Evolutionary conservation across 2,797 vertebrate genomes (phyloP).

Genomic region (Smutsia gigantea): DNA sequence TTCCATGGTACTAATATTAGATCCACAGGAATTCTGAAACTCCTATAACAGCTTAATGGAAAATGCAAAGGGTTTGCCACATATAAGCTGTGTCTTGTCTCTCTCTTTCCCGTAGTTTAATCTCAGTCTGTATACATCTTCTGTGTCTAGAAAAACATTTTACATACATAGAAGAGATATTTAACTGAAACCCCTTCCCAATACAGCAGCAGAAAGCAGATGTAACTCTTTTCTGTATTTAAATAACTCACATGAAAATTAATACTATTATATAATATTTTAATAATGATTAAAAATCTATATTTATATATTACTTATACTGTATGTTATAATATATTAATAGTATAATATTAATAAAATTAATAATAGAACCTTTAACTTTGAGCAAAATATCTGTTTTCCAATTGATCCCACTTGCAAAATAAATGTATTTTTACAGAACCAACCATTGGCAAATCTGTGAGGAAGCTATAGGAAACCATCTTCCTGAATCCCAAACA

Average conservation of each 20-base stretch:
- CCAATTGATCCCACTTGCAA: not conserved
- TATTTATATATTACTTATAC: too few species aligned
- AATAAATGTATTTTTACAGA: not conserved
- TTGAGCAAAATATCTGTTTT: not conserved
- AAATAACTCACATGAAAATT: not conserved
- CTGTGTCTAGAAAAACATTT: not conserved
- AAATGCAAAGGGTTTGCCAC: constrained; percentile 8
- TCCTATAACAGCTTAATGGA: not conserved
- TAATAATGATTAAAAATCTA: too few species aligned
- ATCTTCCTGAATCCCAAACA: not conserved
- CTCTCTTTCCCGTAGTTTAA: not conserved
- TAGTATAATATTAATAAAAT: not conserved
- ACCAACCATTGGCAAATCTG: not conserved
- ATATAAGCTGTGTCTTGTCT: not conserved
- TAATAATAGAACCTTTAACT: not conserved
- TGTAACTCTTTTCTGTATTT: not conserved
- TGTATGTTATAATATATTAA: too few species aligned
- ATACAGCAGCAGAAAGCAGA: not conserved
- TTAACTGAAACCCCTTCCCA: not conserved
- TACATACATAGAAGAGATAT: not conserved
- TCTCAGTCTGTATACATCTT: not conserved
- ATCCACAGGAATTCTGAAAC: not conserved
- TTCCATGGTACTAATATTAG: not conserved
- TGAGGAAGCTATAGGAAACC: not conserved
- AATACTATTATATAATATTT: too few species aligned